Conservation (phyloP, 2,113 vertebrate species). For the Illadopsis cleaveri region DNA sequence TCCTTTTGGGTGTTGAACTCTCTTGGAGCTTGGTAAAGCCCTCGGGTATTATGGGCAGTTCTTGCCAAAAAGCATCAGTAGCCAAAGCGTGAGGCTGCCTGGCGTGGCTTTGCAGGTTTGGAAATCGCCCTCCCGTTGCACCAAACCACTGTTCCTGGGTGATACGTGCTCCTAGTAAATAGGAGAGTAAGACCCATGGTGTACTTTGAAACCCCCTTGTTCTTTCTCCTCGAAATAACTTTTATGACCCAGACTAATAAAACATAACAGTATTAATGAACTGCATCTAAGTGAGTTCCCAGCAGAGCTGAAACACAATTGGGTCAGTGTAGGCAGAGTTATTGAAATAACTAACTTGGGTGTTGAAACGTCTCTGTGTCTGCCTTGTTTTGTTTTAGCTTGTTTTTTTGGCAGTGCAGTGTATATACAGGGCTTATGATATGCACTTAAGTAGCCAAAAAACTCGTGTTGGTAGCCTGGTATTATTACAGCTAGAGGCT, state of each 20-base stretch:
- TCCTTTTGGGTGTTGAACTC: background rate
- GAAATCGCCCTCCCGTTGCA: rapidly evolving
- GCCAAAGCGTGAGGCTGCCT: background rate
- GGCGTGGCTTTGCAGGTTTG: background rate
- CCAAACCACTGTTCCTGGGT: rapidly evolving
- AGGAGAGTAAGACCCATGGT: background rate
- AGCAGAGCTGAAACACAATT: background rate
- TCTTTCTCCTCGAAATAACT: background rate
- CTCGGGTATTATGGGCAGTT: rapidly evolving
- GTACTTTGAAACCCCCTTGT: background rate
- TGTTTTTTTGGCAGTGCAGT: background rate
- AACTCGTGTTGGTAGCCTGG: background rate
- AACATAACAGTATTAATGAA: background rate
- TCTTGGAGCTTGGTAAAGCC: background rate
- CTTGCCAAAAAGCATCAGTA: background rate
- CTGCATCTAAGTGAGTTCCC: background rate
- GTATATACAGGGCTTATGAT: background rate
- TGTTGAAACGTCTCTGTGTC: constrained; percentile 27
- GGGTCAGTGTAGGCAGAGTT: constrained; percentile 35
- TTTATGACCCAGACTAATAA: background rate
- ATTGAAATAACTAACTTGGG: background rate
- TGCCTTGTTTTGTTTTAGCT: constrained; percentile 28
- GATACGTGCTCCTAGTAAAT: background rate
- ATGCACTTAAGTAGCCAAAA: background rate
- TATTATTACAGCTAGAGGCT: background rate